Base-by-base conservation (phyloP, 2,113 vertebrate genomes). In the Calyptomena viridis region DNA sequence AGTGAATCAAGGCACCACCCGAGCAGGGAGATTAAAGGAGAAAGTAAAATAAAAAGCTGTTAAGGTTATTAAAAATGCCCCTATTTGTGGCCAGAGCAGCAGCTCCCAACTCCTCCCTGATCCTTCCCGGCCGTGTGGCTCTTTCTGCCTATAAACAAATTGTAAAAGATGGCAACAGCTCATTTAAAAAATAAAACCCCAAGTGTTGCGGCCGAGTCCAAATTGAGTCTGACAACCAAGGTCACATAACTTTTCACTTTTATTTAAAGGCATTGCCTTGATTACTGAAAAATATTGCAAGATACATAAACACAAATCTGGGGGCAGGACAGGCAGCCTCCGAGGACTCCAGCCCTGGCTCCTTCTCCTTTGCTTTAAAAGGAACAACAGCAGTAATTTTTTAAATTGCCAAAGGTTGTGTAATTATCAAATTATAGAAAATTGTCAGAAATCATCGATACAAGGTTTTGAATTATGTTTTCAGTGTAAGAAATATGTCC, bases 171-270 rank as follows among this genome's bases (percentile, higher is more conserved):
- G 96, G 96, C 88, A 97, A 94, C 50, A 83, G 93, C 96, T 97
- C 95, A 97, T 97, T 98, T 97, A 97, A 98, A 97, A 97, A 98
- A 98, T 97, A 97, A 98, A 97, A 97, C 75, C 95, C 73, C 7
- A 96, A 98, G 96, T 96, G 94, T 91, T 89, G 68, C 21, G 2
- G 87, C n/a, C 6, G 76, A 76, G 92, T 79, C 95, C 96, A 97
- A 97, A 98, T 97, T 92, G 93, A 97, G 82, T 96, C 93, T 98
- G 98, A 98, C 97, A 97, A 97, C 63, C 95, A 97, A 97, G 97
- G 98, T 98, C 98, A 97, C 86, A 74, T 77, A 97, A 97, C 97
- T 96, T 97, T 96, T 94, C 96, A 72, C 96, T 96, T 96, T 91
- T 96, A 89, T 94, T 97, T 97, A 96, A 96, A 96, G 95, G 90